phyloP scores from a whole-genome alignment of 2,888 invertebrate genomes.

The Galerucella nymphaeae region DNA sequence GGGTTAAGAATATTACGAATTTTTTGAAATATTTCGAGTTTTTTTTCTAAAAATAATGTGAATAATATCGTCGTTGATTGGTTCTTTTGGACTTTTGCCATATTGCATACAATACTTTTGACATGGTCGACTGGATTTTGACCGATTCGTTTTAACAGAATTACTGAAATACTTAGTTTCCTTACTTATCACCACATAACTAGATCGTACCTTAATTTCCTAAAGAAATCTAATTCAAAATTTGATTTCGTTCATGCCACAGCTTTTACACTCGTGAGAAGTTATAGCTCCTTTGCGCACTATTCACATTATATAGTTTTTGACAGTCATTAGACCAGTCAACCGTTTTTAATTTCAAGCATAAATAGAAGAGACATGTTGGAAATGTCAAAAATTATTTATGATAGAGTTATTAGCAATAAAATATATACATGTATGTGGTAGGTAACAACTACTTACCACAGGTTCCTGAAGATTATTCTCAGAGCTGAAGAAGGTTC shows the following conservation, averaged over 20 bases:
- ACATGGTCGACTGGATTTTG: not conserved
- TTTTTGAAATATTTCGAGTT: not conserved
- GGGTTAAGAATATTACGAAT: not conserved
- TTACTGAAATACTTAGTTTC: not conserved
- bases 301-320: too few species aligned
- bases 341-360: too few species aligned
- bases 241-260: too few species aligned
- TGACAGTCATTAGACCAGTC: too few species aligned
- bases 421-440: too few species aligned
- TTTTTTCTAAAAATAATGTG: conserved; percentile 1
- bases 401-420: too few species aligned
- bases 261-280: too few species aligned
- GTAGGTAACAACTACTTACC: conserved; percentile 49
- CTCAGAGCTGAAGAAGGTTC: conserved; percentile 40
- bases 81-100: conserved; percentile 10
- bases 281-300: too few species aligned
- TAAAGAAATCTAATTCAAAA: too few species aligned
- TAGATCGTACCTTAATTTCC: too few species aligned
- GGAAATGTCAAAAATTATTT: too few species aligned
- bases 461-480: conserved; percentile 47
- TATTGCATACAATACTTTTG: not conserved
- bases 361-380: too few species aligned
- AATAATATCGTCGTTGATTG: not conserved
- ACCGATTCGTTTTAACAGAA: not conserved
- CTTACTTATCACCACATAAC: not conserved